Conservation (phyloP, 2,797 vertebrate species). For the Scolopax rusticola region DNA sequence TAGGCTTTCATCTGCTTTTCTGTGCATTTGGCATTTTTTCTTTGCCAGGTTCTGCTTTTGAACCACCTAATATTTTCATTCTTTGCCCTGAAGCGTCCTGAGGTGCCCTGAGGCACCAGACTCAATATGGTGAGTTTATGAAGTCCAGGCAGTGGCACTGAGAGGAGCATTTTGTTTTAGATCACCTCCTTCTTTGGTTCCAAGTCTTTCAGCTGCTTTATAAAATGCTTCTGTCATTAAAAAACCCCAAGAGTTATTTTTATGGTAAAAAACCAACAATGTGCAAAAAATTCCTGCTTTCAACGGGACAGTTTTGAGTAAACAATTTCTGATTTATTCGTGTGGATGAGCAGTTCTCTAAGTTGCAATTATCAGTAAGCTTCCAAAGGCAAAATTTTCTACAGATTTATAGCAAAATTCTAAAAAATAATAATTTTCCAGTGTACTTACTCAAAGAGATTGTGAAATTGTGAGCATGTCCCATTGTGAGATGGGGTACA, state of each 20-base stretch:
- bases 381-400: background rate
- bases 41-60: background rate
- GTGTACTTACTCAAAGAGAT: background rate
- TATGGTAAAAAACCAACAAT: background rate
- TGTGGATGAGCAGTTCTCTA: background rate
- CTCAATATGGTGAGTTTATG: background rate
- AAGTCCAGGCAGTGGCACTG: background rate
- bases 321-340: background rate
- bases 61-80: background rate
- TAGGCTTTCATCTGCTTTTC: background rate
- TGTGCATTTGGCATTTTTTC: background rate
- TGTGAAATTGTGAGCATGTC: background rate
- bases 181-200: background rate
- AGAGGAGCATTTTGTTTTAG: background rate
- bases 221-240: background rate
- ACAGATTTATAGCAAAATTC: background rate
- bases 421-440: background rate
- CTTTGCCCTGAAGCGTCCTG: background rate
- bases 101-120: background rate
- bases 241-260: background rate
- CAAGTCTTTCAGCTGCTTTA: background rate
- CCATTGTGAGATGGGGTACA: background rate
- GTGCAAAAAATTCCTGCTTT: background rate
- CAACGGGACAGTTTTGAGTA: background rate
- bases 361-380: background rate